phyloP scores from a whole-genome alignment of 2,797 vertebrate species.

The Erethizon dorsatum region DNA sequence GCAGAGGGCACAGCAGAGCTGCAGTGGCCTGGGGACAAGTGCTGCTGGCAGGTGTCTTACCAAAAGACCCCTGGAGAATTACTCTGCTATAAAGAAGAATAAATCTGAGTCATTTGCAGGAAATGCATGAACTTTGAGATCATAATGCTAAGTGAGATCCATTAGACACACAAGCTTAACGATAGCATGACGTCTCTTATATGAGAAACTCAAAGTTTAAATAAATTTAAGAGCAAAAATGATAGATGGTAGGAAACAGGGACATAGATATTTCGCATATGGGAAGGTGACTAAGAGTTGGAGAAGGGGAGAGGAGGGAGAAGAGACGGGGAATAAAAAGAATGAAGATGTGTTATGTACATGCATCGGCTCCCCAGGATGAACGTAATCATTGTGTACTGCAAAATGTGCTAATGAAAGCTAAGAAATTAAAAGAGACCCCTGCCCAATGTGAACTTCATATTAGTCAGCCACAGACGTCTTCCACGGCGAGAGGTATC shows the following conservation, averaged over 20 bases:
- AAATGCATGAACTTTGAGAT: background rate
- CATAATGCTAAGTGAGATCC: background rate
- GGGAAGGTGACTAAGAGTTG: background rate
- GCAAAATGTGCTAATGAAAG: background rate
- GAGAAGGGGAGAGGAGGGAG: background rate
- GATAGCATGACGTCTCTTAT: background rate
- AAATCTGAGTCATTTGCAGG: background rate
- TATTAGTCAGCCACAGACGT: background rate
- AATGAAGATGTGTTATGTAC: background rate
- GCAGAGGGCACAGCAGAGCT: background rate
- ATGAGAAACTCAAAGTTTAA: background rate
- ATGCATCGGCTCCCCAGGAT: fast-evolving
- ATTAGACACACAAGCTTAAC: background rate
- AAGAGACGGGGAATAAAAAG: background rate
- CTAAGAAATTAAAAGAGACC: background rate
- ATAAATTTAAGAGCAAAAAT: background rate
- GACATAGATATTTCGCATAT: background rate
- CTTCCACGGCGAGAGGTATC: too few relatives aligned
- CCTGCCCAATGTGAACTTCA: background rate
- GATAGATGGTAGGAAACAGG: background rate
- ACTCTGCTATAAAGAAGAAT: background rate
- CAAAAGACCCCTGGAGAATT: background rate
- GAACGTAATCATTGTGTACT: background rate
- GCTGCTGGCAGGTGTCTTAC: background rate
- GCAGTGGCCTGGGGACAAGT: fast-evolving